These are phyloP conservation scores for Dusona sp. DNA, from an alignment of 2,888 invertebrate genomes.

Conservation along the genomic window DNA sequence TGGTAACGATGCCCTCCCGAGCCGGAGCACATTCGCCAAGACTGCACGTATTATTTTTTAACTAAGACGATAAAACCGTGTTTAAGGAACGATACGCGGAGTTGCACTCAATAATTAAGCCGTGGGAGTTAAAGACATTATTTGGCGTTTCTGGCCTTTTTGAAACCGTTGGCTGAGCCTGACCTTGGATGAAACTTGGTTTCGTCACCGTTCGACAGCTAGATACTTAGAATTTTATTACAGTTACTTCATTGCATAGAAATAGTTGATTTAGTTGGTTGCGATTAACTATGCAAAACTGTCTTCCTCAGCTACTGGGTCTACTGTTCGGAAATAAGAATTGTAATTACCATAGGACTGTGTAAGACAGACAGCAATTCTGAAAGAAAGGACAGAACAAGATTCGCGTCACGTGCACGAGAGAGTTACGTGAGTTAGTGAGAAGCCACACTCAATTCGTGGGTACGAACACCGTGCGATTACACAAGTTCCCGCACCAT, in stretches of 20 bases:
- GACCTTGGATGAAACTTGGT: constrained; percentile 3
- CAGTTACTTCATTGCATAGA: background rate
- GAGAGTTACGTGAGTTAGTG: constrained; percentile 74
- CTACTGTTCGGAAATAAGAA: constrained; percentile 24
- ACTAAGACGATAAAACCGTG: background rate
- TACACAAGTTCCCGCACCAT: constrained; percentile 59
- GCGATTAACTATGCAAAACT: constrained; percentile 12
- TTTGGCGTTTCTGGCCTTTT: background rate
- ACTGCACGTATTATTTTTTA: constrained; percentile 33
- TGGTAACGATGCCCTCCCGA: constrained; percentile 67
- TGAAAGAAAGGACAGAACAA: constrained; percentile 56
- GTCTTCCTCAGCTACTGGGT: background rate
- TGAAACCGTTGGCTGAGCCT: background rate
- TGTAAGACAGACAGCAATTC: background rate
- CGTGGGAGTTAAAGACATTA: background rate
- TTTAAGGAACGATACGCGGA: constrained; percentile 5
- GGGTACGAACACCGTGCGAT: constrained; percentile 61
- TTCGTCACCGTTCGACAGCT: background rate
- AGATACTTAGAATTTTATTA: background rate
- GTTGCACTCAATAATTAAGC: constrained; percentile 7
- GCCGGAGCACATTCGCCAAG: constrained; percentile 27
- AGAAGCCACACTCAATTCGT: constrained; percentile 66
- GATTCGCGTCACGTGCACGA: constrained; percentile 75
- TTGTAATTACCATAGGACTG: background rate
- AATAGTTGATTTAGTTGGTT: constrained; percentile 4